Percentiles rank a stretch among this genome's conserved stretches.
Evolutionary conservation across 2,888 invertebrate genomes (phyloP).

Genomic region (Strigamia crassipes): DNA sequence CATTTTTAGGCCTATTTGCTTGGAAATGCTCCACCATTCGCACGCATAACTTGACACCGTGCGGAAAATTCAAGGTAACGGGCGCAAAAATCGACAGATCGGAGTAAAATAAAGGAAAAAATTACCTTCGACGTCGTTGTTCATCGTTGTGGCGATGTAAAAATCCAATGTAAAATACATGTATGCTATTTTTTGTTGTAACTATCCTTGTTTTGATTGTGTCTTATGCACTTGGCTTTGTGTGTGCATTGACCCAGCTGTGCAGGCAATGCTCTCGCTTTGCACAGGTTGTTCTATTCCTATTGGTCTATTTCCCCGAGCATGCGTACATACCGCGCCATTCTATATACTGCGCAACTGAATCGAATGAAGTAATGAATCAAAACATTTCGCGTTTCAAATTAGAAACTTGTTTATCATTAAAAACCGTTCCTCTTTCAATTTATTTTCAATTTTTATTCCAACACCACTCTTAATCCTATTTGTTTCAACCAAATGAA

Average conservation of each 20-base stretch:
- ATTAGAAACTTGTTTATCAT: constrained; percentile 14
- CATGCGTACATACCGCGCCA: not conserved
- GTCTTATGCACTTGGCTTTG: constrained; percentile 27
- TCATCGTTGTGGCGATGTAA: not conserved
- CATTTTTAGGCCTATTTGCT: no score
- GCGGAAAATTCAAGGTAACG: not conserved
- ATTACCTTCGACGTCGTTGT: not conserved
- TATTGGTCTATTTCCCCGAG: not conserved
- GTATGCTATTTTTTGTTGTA: not conserved
- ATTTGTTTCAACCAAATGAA: no score
- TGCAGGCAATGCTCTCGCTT: constrained; percentile 19
- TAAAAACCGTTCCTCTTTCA: not conserved
- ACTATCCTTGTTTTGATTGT: not conserved
- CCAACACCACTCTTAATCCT: no score
- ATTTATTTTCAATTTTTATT: not conserved
- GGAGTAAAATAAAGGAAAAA: not conserved
- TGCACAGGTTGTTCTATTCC: constrained; percentile 16
- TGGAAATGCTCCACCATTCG: not conserved
- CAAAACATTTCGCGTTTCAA: not conserved
- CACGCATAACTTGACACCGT: not conserved
- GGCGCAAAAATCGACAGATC: not conserved
- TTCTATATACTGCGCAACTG: not conserved
- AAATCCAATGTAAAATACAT: not conserved
- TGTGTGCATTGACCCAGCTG: constrained; percentile 26
- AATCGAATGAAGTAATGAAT: not conserved